phyloP scores from a whole-genome alignment of 2,797 vertebrate genomes.

The Myotis daubentonii region DNA sequence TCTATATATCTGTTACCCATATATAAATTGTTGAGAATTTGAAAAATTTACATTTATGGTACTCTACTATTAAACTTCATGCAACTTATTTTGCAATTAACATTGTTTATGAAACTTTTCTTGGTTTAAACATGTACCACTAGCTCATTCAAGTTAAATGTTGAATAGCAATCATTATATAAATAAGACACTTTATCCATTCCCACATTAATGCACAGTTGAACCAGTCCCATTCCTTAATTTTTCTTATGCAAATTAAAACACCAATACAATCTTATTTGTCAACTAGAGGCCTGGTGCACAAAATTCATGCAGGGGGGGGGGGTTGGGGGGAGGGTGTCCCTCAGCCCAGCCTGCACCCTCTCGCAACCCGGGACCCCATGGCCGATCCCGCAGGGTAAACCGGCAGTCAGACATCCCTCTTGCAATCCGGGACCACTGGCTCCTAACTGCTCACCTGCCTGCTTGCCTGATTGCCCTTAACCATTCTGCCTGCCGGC shows the following conservation, averaged over 20 bases:
- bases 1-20: background rate
- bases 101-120: slow-evolving; percentile 13
- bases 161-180: background rate
- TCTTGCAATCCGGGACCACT: too few species aligned
- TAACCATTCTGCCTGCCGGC: too few species aligned
- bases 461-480: too few species aligned
- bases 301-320: too few species aligned
- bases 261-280: background rate
- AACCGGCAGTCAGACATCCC: too few species aligned
- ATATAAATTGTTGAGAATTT: background rate
- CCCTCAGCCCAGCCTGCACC: too few species aligned
- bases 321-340: rapidly evolving
- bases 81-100: slow-evolving; percentile 36
- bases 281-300: background rate
- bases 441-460: too few species aligned
- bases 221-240: background rate
- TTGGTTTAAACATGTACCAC: background rate
- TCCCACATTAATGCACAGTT: background rate
- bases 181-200: background rate
- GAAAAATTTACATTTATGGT: background rate
- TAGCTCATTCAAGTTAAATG: slow-evolving; percentile 38
- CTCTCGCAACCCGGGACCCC: too few species aligned
- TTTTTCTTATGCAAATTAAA: background rate
- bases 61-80: background rate
- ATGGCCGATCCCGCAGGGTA: too few species aligned